Base-by-base conservation (phyloP, 2,888 invertebrate genomes). In the Laspeyria flexula region DNA sequence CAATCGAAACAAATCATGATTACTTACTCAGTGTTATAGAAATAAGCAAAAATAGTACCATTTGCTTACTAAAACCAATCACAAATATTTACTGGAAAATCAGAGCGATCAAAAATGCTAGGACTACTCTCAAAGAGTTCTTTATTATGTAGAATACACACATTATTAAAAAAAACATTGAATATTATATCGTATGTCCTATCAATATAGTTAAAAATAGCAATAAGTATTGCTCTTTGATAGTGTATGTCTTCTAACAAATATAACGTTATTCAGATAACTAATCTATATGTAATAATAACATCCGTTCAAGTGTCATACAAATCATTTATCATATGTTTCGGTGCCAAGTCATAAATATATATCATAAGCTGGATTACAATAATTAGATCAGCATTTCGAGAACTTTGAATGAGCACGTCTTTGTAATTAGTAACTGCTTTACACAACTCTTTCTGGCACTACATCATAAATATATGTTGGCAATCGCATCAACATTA, bases 301-400 rank as follows among this genome's bases (percentile, higher is more conserved):
- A 27, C 34, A 50, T 39, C 27, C 31, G 49, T 18, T 27, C 1
- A 34, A 44, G 31, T 37, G 44, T 44, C 50, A 44, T 35, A n/a
- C 40, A 25, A 50, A 44, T 50, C 44, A 51, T 46, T 45, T 45
- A 33, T 42, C 42, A 33, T 12, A 10, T 0, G 33, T 38, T 27
- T 38, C 11, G 33, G 31, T 52, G 51, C 51, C 51, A 52, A 52
- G 34, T 46, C 38, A 33, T 52, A 46, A 46, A 52, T 52, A 52
- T 42, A 25, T 52, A 42, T 46, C 42, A 27, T 13, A 11, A 12
- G 29, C 7, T 16, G 35, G 37, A 51, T 45, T 43, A 52, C 29
- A 27, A 29, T 46, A 52, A 52, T 52, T 52, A 52, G 51, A 46
- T 38, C 27, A 46, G 38, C 46, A 29, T 52, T 37, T 46, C 27